Evolutionary conservation across 2,888 invertebrate species (phyloP), one percentile per base, ranked within the genome.

Genomic region (Oithona nana): DNA sequence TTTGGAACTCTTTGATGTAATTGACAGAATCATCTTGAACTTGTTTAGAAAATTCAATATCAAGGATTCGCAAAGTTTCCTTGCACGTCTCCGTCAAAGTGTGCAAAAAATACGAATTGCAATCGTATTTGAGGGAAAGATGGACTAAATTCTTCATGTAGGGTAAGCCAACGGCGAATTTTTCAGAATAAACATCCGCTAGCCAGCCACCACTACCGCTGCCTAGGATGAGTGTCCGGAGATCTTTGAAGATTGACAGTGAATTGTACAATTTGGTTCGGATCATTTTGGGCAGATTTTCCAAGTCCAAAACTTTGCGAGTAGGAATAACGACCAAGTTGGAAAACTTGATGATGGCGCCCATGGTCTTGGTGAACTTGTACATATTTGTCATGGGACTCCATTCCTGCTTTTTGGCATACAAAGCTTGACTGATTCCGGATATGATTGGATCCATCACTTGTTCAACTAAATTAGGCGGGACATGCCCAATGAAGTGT

Each of bases 41-140:
- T 59, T 59, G 59, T 26, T 49, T 39, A 3, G 59, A 59, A 2
- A 24, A 50, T 50, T 59, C 59, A 50, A 59, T 59, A 20, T 59
- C 59, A 16, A 59, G 59, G 49, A 59, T 16, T 26, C 49, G 39
- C 22, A 59, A 29, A 2, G 59, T 59, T 28, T 49, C 26, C 28
- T 11, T 20, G n/a, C 59, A 59, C 4, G 59, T 59, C 4, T 59
- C 59, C n/a, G 59, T 20, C 26, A 59, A 26, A 4, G 50, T 50
- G 24, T 59, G 59, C 11, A 59, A 24, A 48, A 59, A 20, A 28
- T 59, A 49, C 26, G 50, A 6, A 20, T 48, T 59, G 59, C 49
- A 59, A 26, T 59, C 59, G 50, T 59, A 59, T 22, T 49, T 59
- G 24, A 59, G 28, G n/a, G 59, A 59, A 28, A 59, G 50, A 24